Percentiles rank a stretch among this genome's conserved stretches.
These are phyloP conservation scores for Tolmerus cingulatus DNA, from an alignment of 2,888 invertebrate genomes.

Conservation along the genomic window DNA sequence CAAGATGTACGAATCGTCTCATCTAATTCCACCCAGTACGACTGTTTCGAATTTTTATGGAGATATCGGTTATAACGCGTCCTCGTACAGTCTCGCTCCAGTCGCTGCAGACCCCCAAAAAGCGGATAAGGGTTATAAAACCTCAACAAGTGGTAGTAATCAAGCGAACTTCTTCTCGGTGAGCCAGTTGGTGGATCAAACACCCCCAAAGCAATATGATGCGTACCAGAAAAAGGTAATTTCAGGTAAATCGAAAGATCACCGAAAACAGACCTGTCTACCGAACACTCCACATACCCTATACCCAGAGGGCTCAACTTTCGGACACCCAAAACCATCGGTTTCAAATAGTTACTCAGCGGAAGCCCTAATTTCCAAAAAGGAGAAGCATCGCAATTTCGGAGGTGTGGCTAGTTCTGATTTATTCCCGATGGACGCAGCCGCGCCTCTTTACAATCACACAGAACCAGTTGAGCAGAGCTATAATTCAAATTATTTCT, in stretches of 20 bases:
- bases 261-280: background rate
- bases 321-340: slow-evolving; percentile 44
- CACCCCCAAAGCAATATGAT: slow-evolving; percentile 52
- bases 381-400: slow-evolving; percentile 44
- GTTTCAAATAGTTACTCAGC: slow-evolving; percentile 52
- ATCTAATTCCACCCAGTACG: slow-evolving; percentile 58
- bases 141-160: slow-evolving; percentile 46
- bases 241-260: background rate
- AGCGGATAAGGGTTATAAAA: slow-evolving; percentile 47
- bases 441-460: background rate
- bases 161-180: slow-evolving; percentile 68
- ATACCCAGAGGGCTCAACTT: background rate
- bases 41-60: slow-evolving; percentile 55
- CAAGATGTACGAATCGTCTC: slow-evolving; percentile 56
- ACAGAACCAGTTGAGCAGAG: background rate
- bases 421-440: slow-evolving; percentile 2
- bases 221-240: background rate
- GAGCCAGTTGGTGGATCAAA: slow-evolving; percentile 69
- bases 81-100: background rate
- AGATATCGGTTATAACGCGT: background rate
- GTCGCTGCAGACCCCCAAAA: background rate
- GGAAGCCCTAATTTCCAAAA: slow-evolving; percentile 52
- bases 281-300: background rate
- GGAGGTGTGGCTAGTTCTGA: slow-evolving; percentile 36
- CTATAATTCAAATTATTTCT: slow-evolving; percentile 49